phyloP scores from a whole-genome alignment of 2,113 vertebrate genomes.

The Xenopus laevis region DNA sequence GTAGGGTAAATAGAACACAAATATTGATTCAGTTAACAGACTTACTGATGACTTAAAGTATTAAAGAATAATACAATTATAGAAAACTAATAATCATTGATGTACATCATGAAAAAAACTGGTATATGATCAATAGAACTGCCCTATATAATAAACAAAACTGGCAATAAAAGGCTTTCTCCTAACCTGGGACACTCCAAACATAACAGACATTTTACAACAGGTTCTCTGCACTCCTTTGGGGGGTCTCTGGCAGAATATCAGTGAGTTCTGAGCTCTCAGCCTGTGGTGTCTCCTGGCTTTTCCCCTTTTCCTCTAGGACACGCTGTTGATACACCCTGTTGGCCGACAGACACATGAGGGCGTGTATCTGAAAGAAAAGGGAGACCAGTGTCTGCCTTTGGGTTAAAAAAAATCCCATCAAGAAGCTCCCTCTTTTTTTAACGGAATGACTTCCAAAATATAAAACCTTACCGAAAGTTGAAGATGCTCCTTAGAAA shows the following conservation, averaged over 20 bases:
- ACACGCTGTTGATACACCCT: constrained; percentile 57
- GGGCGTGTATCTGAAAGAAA: constrained; percentile 67
- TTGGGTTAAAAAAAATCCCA: constrained; percentile 40
- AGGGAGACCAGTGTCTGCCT: constrained; percentile 44
- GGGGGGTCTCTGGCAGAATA: constrained; percentile 39
- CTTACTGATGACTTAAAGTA: not conserved
- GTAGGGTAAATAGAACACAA: no score
- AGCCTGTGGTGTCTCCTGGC: constrained; percentile 21
- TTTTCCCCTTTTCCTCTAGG: constrained; percentile 18
- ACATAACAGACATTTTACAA: constrained; percentile 37
- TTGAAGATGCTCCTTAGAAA: not conserved
- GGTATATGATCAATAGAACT: constrained; percentile 19
- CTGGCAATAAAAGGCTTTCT: constrained; percentile 7
- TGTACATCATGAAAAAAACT: constrained; percentile 13
- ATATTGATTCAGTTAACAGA: not conserved
- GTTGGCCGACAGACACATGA: constrained; percentile 62
- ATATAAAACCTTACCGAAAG: not conserved
- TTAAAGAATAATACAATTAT: constrained; percentile 8
- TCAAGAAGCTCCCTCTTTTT: constrained; percentile 1
- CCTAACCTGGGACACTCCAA: constrained; percentile 40
- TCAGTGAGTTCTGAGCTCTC: constrained; percentile 42
- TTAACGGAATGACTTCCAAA: not conserved
- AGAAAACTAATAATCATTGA: not conserved
- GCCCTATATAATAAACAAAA: constrained; percentile 18
- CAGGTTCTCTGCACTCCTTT: constrained; percentile 42